phyloP scores from a whole-genome alignment of 2,113 vertebrate species.

The Crocuta crocuta region DNA sequence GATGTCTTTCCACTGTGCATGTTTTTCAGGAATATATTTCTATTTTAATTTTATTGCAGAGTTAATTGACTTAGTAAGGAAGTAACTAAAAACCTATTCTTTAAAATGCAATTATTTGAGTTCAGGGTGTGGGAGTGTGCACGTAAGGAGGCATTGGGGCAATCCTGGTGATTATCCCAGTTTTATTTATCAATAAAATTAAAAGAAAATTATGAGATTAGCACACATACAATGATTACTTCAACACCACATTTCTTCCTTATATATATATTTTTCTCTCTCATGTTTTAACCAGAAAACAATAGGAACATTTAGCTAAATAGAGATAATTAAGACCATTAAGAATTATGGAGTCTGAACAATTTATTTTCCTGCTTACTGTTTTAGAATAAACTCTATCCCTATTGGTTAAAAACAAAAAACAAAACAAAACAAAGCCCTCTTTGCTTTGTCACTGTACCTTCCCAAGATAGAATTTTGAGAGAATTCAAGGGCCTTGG shows the following conservation, averaged over 20 bases:
- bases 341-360: slow-evolving; percentile 40
- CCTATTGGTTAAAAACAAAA: slow-evolving; percentile 11
- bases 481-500: slow-evolving; percentile 40
- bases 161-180: neutral
- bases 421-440: no score
- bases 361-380: slow-evolving; percentile 50
- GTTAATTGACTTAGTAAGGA: slow-evolving; percentile 62
- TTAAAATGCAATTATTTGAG: slow-evolving; percentile 61
- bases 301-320: slow-evolving; percentile 53
- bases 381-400: slow-evolving; percentile 61
- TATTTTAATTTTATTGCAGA: slow-evolving; percentile 58
- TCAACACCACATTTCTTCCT: neutral
- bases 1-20: slow-evolving; percentile 21
- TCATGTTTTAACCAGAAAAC: slow-evolving; percentile 47
- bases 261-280: neutral
- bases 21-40: slow-evolving; percentile 64
- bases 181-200: slow-evolving; percentile 54
- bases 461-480: slow-evolving; percentile 65
- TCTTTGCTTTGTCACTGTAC: slow-evolving; percentile 21
- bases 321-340: slow-evolving; percentile 63
- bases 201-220: slow-evolving; percentile 47
- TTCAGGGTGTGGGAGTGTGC: neutral
- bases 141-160: neutral
- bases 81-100: neutral
- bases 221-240: neutral